These are phyloP conservation scores for Trachemys scripta DNA, from an alignment of 2,113 vertebrate genomes.

Conservation along the genomic window DNA sequence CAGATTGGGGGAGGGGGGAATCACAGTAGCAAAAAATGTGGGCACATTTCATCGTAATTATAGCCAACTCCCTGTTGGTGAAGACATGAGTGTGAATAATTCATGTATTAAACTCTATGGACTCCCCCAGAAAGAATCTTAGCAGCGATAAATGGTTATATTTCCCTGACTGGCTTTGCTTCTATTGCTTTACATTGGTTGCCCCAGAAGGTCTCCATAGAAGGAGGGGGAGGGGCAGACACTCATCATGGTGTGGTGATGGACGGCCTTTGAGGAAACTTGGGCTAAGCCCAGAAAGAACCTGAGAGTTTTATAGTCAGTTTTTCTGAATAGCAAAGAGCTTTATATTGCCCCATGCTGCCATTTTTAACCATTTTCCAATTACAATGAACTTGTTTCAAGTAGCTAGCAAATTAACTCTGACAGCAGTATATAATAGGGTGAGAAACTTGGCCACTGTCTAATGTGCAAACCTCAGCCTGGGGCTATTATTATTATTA, in stretches of 20 bases:
- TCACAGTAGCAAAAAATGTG: neutral
- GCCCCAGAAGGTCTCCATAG: neutral
- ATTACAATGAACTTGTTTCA: neutral
- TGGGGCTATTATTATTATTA: neutral
- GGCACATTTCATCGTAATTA: neutral
- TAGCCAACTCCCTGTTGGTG: neutral
- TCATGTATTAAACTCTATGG: neutral
- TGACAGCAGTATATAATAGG: neutral
- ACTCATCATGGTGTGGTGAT: neutral
- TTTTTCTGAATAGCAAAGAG: neutral
- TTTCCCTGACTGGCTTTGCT: neutral
- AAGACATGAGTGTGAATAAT: neutral
- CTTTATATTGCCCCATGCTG: neutral
- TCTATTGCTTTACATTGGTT: neutral
- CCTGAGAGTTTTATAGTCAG: neutral
- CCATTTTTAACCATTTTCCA: neutral
- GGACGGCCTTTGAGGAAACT: neutral
- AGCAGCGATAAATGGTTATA: fast-evolving
- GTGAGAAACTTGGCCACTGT: neutral
- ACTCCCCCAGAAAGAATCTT: neutral
- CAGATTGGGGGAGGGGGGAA: fast-evolving
- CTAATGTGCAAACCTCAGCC: fast-evolving
- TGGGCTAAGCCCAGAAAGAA: neutral
- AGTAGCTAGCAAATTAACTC: neutral
- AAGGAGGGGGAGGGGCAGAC: fast-evolving